Conservation (phyloP, 2,888 invertebrate species). For the Chaitophorus viminalis region DNA sequence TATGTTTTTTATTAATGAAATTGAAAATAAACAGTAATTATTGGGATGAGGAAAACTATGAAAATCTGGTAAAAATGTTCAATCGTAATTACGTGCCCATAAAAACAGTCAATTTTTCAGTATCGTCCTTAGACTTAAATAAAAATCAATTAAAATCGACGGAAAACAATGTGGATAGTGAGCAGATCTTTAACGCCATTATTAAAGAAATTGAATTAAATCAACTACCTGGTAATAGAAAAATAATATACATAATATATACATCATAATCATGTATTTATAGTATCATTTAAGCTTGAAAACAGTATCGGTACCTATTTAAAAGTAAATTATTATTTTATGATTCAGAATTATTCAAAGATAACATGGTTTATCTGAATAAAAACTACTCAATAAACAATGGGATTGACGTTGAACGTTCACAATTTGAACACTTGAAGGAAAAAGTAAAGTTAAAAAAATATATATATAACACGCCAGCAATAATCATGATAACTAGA, state of each 20-base stretch:
- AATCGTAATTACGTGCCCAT: neutral
- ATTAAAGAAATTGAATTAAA: constrained; percentile 8
- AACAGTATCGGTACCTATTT: neutral
- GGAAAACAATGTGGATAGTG: neutral
- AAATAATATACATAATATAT: neutral
- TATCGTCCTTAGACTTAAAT: neutral
- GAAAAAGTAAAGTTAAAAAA: constrained; percentile 26
- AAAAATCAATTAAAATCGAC: neutral
- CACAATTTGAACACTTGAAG: neutral
- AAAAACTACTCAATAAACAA: neutral
- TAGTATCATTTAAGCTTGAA: neutral
- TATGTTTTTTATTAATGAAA: neutral
- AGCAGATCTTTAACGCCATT: neutral
- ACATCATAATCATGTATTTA: too few relatives aligned
- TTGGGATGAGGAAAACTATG: neutral
- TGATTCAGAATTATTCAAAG: neutral
- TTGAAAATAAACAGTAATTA: neutral
- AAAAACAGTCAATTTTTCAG: constrained; percentile 16
- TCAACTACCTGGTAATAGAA: constrained; percentile 9
- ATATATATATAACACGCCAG: neutral
- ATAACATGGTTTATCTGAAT: neutral
- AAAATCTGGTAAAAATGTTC: constrained; percentile 29
- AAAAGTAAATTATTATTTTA: neutral
- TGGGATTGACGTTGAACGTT: neutral
- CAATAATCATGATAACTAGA: too few relatives aligned